phyloP scores from a whole-genome alignment of 1,140 invertebrate species.

The Rhagoletis pomonella region DNA sequence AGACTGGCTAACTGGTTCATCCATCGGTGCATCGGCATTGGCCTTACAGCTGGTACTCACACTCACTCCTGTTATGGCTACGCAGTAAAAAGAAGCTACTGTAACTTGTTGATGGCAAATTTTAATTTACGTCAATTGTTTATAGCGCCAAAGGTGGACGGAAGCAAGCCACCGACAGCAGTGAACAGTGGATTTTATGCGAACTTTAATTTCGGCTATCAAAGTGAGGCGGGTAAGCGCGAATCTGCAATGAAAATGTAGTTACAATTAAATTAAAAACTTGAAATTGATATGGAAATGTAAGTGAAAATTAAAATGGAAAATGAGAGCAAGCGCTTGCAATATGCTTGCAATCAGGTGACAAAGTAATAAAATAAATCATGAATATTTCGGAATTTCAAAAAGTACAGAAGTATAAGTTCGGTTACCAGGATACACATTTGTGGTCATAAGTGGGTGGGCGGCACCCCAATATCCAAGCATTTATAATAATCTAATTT shows the following conservation, averaged over 20 bases:
- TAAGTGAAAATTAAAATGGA: constrained; percentile 12
- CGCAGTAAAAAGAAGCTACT: not conserved
- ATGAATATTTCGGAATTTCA: no score
- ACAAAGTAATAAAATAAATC: no score
- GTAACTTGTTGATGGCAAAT: constrained; percentile 26
- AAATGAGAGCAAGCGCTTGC: not conserved
- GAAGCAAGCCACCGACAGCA: not conserved
- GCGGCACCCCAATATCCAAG: no score
- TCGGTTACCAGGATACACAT: no score
- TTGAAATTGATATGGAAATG: constrained; percentile 27
- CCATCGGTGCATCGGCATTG: no score
- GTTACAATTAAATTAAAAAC: constrained; percentile 14
- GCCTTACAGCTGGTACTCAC: no score
- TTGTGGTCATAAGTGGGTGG: no score
- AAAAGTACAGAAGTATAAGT: no score
- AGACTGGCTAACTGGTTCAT: not conserved
- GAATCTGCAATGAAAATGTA: not conserved
- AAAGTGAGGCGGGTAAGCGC: not conserved
- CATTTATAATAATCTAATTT: no score
- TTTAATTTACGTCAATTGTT: constrained; percentile 17
- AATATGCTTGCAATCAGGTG: no score
- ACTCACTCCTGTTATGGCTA: not conserved
- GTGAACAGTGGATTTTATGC: not conserved
- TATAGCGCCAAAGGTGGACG: not conserved
- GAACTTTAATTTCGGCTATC: not conserved